A percentile compares a stretch with the other conserved stretches of the same genome.
These are phyloP conservation scores for Eugnorisma glareosa DNA, from an alignment of 2,888 invertebrate species.

Conservation along the genomic window DNA sequence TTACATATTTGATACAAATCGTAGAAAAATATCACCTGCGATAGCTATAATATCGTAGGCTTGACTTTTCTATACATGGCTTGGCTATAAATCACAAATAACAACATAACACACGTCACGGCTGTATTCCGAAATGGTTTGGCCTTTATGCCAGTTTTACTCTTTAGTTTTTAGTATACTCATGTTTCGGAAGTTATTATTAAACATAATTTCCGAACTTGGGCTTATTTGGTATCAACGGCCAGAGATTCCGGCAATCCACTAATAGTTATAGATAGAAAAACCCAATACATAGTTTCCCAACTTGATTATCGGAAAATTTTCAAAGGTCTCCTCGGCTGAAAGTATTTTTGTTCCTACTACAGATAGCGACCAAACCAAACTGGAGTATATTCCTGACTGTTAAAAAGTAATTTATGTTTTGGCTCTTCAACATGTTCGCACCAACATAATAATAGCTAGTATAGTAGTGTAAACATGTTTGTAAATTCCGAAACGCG, in stretches of 20 bases:
- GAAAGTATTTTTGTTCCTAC: background rate
- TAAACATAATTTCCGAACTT: no score
- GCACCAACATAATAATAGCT: background rate
- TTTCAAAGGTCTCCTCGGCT: background rate
- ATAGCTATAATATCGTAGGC: background rate
- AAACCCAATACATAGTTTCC: background rate
- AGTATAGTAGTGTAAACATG: background rate
- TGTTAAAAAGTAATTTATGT: constrained; percentile 16
- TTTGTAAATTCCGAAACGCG: background rate
- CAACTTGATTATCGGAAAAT: background rate
- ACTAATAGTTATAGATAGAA: background rate
- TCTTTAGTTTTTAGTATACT: no score
- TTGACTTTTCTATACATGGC: background rate
- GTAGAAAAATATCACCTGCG: background rate
- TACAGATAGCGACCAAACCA: background rate
- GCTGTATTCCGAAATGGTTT: background rate
- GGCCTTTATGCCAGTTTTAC: no score
- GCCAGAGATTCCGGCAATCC: background rate
- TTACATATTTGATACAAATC: background rate
- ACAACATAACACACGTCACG: background rate
- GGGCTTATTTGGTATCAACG: background rate
- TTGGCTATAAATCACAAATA: background rate
- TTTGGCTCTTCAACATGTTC: background rate
- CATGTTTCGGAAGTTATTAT: background rate
- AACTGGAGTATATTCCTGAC: background rate